Evolutionary conservation across 2,797 vertebrate species (phyloP), one percentile per base, ranked within the genome.

Genomic region (Gymnocypris eckloni): DNA sequence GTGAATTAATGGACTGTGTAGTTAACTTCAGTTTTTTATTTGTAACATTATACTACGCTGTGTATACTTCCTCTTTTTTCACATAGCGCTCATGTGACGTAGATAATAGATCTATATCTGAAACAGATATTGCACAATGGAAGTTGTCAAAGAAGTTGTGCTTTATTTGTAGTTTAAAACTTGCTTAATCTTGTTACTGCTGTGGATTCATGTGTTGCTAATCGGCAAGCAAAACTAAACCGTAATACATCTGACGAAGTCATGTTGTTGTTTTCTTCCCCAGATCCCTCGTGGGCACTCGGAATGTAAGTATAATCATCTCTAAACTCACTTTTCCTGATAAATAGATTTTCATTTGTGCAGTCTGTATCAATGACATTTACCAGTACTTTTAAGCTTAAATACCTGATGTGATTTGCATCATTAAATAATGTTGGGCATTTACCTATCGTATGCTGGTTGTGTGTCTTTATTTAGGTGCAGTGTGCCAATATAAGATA

Each of bases 401-500:
- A 81, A 72, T 20, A 33, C 16, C 25, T 28, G 25, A 43, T 81
- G 6, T n/a, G 7, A 39, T 76, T 25, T 25, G 22, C 25, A 59
- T 22, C 6, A 22, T 61, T 8, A 37, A n/a, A 75, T 50, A 71
- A 12, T 43, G 50, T 76, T 13, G 70, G 41, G 2, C 5, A 41
- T 25, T 77, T 83, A 11, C 8, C 3, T 2, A 76, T 1, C 10
- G 25, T 11, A 13, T 16, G 10, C 50, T 56, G 5, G 1, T 56
- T 48, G 45, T 76, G 20, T 69, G 50, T 84, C n/a, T 70, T 16
- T 79, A n/a, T 82, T 61, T 59, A 89, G 88, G 88, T 71, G 1
- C 33, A 37, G 0, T 5, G 13, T 87, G 88, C 81, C 41, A 20
- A 22, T 82, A 79, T 22, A 89, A 87, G 54, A 25, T 12, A 56